Evolutionary conservation across 2,888 invertebrate genomes (phyloP).

Genomic region (Apodemia hepburni): DNA sequence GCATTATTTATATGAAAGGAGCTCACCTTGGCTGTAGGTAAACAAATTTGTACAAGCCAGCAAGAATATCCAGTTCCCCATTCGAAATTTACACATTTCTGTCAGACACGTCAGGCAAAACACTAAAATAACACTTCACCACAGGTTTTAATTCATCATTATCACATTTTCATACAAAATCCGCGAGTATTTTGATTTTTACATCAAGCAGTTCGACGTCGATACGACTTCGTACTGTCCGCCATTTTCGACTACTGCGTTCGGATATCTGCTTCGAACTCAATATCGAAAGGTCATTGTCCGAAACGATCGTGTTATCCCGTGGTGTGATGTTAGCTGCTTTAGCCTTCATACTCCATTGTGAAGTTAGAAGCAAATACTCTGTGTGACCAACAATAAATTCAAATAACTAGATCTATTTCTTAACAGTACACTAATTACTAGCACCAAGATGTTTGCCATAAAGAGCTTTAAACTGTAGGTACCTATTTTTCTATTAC

Average conservation of each 20-base stretch:
- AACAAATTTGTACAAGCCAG: slow-evolving; percentile 69
- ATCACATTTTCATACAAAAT: slow-evolving; percentile 76
- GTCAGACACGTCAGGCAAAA: slow-evolving; percentile 69
- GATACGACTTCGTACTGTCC: slow-evolving; percentile 45
- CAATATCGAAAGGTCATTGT: slow-evolving; percentile 75
- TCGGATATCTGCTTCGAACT: slow-evolving; percentile 56
- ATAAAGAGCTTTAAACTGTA: background rate
- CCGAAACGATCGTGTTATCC: slow-evolving; percentile 48
- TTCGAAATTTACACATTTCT: slow-evolving; percentile 67
- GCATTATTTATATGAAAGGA: slow-evolving; percentile 63
- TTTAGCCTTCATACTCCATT: slow-evolving; percentile 11
- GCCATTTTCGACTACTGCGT: slow-evolving; percentile 70
- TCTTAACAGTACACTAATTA: background rate
- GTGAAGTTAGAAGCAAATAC: slow-evolving; percentile 40
- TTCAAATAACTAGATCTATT: background rate
- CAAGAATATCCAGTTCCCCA: slow-evolving; percentile 75
- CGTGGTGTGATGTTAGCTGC: slow-evolving; percentile 41
- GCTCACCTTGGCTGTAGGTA: slow-evolving; percentile 77
- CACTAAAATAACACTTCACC: slow-evolving; percentile 61
- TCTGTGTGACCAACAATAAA: slow-evolving; percentile 1
- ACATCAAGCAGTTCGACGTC: slow-evolving; percentile 42
- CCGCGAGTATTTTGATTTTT: slow-evolving; percentile 45
- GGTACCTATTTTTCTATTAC: too few species aligned
- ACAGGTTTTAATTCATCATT: slow-evolving; percentile 72
- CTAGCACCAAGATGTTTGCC: background rate